Evolutionary conservation across 2,888 invertebrate genomes (phyloP).

Genomic region (Ecliptopera silaceata): DNA sequence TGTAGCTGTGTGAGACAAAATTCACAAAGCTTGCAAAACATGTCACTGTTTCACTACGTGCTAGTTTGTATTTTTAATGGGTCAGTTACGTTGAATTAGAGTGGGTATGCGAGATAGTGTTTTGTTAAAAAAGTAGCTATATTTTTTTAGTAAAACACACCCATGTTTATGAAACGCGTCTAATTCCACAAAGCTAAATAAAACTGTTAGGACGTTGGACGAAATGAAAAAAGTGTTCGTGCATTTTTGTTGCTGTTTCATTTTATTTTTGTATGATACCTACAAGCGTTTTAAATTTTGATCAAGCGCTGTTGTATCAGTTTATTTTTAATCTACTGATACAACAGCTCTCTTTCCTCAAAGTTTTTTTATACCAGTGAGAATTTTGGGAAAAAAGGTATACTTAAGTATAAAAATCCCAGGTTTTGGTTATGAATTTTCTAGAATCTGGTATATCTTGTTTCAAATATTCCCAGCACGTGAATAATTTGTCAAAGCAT

Average conservation of each 20-base stretch:
- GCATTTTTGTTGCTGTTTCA: background rate
- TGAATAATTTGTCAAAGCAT: conserved; percentile 28
- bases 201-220: conserved; percentile 8
- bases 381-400: too few relatives aligned
- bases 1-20: conserved; percentile 45
- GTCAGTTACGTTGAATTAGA: conserved; percentile 26
- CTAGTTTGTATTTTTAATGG: conserved; percentile 28
- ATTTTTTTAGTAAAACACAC: conserved; percentile 22
- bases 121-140: conserved; percentile 20
- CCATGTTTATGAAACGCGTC: conserved; percentile 16
- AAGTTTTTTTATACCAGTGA: too few relatives aligned
- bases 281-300: too few relatives aligned
- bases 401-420: too few relatives aligned
- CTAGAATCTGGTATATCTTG: background rate
- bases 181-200: conserved; percentile 22
- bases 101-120: conserved; percentile 20
- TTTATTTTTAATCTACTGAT: too few relatives aligned
- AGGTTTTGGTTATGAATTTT: too few relatives aligned
- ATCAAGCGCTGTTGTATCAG: too few relatives aligned
- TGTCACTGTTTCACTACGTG: conserved; percentile 17
- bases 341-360: too few relatives aligned
- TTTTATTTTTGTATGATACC: too few relatives aligned
- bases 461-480: conserved; percentile 19
- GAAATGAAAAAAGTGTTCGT: background rate
- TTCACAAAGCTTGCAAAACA: conserved; percentile 37